Evolutionary conservation across 1,140 invertebrate genomes (phyloP).

Genomic region (Saccostrea echinata): DNA sequence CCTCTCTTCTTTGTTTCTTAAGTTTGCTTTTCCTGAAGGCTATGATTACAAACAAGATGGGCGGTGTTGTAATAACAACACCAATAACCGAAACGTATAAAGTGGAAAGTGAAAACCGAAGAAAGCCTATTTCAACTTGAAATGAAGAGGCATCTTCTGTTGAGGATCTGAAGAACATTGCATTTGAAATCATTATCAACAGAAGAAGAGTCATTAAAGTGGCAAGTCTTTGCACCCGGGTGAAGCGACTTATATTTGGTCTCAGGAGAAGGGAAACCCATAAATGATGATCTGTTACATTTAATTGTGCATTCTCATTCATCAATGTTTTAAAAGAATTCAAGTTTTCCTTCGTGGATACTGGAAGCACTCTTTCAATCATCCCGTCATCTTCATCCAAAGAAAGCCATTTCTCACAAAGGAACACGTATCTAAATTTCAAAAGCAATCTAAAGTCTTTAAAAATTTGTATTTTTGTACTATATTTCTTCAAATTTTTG

Average conservation of each 20-base stretch:
- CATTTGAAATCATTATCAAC: conserved; percentile 81
- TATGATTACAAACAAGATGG: conserved; percentile 52
- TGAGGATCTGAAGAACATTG: conserved; percentile 80
- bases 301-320: conserved; percentile 73
- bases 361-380: conserved; percentile 80
- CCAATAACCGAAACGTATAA: conserved; percentile 58
- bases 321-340: conserved; percentile 78
- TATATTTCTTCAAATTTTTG: too few species aligned
- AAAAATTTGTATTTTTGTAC: too few species aligned
- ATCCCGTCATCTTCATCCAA: conserved; percentile 79
- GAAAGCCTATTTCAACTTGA: conserved; percentile 49
- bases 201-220: conserved; percentile 79
- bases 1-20: neutral
- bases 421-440: conserved; percentile 60
- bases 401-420: conserved; percentile 79
- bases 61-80: conserved; percentile 49
- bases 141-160: conserved; percentile 25
- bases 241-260: conserved; percentile 80
- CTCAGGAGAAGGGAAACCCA: conserved; percentile 81
- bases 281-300: conserved; percentile 80
- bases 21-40: conserved; percentile 50
- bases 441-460: too few species aligned
- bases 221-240: conserved; percentile 79
- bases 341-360: conserved; percentile 73
- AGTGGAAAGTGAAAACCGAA: conserved; percentile 49